phyloP scores from a whole-genome alignment of 2,113 vertebrate genomes.

The Centropristis striata region DNA sequence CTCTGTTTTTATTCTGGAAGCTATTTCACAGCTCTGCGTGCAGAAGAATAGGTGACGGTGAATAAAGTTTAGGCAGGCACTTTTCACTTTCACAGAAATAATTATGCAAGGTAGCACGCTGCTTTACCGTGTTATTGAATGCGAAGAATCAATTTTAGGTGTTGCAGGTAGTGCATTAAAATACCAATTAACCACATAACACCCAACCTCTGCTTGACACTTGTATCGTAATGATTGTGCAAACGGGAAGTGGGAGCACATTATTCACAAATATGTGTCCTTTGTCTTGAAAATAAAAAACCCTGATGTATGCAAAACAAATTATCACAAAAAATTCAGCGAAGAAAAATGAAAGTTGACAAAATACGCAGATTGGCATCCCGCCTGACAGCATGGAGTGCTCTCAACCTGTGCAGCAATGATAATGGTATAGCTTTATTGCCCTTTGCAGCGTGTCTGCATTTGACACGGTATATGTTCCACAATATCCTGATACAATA shows the following conservation, averaged over 20 bases:
- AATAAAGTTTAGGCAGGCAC: slow-evolving; percentile 73
- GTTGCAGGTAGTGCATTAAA: slow-evolving; percentile 78
- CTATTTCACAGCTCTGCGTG: slow-evolving; percentile 74
- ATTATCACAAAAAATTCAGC: slow-evolving; percentile 53
- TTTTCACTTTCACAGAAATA: slow-evolving; percentile 70
- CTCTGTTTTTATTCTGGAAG: slow-evolving; percentile 62
- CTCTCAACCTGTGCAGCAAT: slow-evolving; percentile 50
- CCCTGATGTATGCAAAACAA: slow-evolving; percentile 62
- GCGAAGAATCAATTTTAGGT: slow-evolving; percentile 78
- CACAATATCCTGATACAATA: slow-evolving; percentile 70
- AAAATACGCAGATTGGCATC: slow-evolving; percentile 61
- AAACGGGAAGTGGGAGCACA: slow-evolving; percentile 55
- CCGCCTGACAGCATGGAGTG: slow-evolving; percentile 28
- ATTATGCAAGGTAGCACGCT: slow-evolving; percentile 75
- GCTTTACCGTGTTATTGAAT: slow-evolving; percentile 78
- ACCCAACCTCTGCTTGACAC: slow-evolving; percentile 73
- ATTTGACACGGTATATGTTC: slow-evolving; percentile 73
- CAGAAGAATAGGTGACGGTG: slow-evolving; percentile 70
- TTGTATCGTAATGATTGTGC: slow-evolving; percentile 60
- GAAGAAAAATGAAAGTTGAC: slow-evolving; percentile 44
- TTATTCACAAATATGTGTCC: slow-evolving; percentile 61
- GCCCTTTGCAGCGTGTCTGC: slow-evolving; percentile 60
- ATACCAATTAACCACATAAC: slow-evolving; percentile 82
- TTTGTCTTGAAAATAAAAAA: slow-evolving; percentile 45
- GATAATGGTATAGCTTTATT: slow-evolving; percentile 67